Base-by-base conservation (phyloP, 2,113 vertebrate species). In the Lycaon pictus region DNA sequence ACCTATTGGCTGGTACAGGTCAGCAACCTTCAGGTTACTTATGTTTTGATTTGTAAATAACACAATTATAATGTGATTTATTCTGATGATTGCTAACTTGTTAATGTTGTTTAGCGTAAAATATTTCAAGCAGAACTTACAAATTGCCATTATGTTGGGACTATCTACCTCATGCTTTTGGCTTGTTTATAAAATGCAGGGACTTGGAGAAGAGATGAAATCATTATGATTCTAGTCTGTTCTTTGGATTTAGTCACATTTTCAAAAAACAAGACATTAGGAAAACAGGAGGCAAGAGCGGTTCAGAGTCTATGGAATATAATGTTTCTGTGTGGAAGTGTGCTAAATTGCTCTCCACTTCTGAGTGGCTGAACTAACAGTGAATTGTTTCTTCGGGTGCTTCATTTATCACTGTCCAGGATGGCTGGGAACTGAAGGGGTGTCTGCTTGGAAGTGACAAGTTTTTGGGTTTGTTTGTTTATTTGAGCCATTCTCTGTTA, bases 81-180 rank as follows among this genome's bases (percentile, higher is more conserved):
- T 94, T 88, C 71, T 90, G 67, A 58, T 32, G 35, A 35, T 93
- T 62, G 51, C 25, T 35, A 74, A 84, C 72, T 83, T 65, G 95
- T 77, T 80, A 63, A 91, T 96, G 60, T 95, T 20, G 80, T 71
- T 92, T 93, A 63, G 88, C 88, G 87, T 87, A 93, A 83, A 80
- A 87, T 90, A 9, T 81, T 92, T 65, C 11, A 81, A 71, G 83
- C 27, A 79, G 53, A 94, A 55, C 23, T 23, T 77, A 84, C 20
- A 63, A 86, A 89, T n/a, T 76, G 72, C 43, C n/a, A 67, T 5
- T 55, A 37, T 35, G 0, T 79, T 87, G 5, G 32, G 12, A 67
- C 17, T 29, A 16, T n/a, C 37, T 0, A 19, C 20, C n/a, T 85
- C 65, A 81, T 92, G 72, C 22, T 76, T 80, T 92, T 84, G 80